phyloP scores from a whole-genome alignment of 2,113 vertebrate species.

The Alces alces region DNA sequence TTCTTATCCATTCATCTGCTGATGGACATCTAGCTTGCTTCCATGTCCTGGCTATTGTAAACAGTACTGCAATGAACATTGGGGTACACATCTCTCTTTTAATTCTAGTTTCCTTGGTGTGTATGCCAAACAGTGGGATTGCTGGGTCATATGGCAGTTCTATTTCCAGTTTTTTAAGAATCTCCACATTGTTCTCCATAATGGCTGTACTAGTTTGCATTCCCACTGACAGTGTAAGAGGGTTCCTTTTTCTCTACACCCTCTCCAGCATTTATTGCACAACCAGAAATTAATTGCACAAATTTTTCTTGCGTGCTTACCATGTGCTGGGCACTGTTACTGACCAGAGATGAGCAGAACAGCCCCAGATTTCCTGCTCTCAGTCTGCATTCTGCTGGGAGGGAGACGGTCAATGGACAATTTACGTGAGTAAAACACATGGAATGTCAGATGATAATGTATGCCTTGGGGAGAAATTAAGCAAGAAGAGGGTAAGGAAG shows the following conservation, averaged over 20 bases:
- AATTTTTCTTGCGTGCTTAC: neutral
- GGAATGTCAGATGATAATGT: neutral
- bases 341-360: neutral
- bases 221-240: neutral
- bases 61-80: neutral
- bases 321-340: neutral
- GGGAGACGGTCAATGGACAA: neutral
- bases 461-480: neutral
- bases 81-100: neutral
- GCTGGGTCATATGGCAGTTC: neutral
- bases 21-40: neutral
- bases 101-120: neutral
- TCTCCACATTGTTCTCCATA: neutral
- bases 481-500: neutral
- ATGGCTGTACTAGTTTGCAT: neutral
- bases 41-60: neutral
- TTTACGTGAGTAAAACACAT: neutral
- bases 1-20: neutral
- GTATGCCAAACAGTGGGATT: neutral
- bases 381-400: neutral
- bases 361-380: neutral
- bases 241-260: neutral
- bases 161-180: neutral
- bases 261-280: neutral
- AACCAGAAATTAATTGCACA: neutral